Conservation (phyloP, 2,888 invertebrate genomes). For the Drosophila suboccidentalis region DNA sequence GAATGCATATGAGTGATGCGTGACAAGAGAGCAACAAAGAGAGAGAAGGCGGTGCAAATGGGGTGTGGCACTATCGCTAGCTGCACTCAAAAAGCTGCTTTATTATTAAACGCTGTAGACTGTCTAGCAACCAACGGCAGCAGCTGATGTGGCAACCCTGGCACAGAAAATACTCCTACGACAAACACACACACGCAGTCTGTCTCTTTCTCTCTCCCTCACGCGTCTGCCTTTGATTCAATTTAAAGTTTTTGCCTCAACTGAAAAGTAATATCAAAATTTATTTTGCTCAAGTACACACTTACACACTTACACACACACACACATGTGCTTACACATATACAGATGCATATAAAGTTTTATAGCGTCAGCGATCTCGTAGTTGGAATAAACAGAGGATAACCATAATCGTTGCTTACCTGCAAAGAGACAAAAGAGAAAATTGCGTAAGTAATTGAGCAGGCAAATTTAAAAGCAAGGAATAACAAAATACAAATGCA, state of each 20-base stretch:
- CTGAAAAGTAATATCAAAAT: constrained; percentile 53
- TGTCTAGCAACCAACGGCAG: background rate
- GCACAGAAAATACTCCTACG: constrained; percentile 11
- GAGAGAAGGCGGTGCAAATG: background rate
- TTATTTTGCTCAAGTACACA: constrained; percentile 54
- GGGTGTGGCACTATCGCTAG: background rate
- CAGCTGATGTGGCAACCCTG: constrained; percentile 31
- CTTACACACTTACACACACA: constrained; percentile 12
- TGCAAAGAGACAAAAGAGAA: constrained; percentile 56
- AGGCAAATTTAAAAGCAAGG: background rate
- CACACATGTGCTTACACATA: background rate
- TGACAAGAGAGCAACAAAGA: constrained; percentile 46
- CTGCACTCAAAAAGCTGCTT: constrained; percentile 33
- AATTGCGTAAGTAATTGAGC: constrained; percentile 32
- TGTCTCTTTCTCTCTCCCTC: background rate
- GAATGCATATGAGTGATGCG: constrained; percentile 74
- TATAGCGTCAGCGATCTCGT: constrained; percentile 16
- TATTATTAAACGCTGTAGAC: constrained; percentile 51
- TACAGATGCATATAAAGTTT: constrained; percentile 5
- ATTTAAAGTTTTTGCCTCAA: constrained; percentile 62
- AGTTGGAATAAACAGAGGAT: constrained; percentile 22
- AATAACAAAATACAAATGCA: background rate
- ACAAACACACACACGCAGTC: background rate
- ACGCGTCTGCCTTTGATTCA: constrained; percentile 61
- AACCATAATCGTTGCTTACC: constrained; percentile 62